Base-by-base conservation (phyloP, 2,888 invertebrate species). In the Drosophila cognata region DNA sequence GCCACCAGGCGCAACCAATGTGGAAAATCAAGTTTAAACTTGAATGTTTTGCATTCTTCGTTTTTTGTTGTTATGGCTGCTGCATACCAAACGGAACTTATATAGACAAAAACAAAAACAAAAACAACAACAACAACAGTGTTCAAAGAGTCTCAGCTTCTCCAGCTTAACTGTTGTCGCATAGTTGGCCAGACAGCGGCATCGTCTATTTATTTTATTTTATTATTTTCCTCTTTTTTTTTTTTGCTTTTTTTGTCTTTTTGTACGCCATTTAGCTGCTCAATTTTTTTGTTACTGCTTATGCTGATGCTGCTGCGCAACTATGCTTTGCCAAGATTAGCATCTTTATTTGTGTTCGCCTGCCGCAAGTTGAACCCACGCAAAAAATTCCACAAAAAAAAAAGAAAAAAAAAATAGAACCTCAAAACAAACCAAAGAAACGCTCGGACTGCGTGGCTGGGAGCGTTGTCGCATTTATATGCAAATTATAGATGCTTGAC, bases 271-370 rank as follows among this genome's bases (percentile, higher is more conserved):
- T 82, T 82, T 86, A 84, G 82, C 79, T 76, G 81, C 76, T 82
- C 72, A 71, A 80, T 76, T 75, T 72, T 46, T 55, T 59, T 69
- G 56, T 50, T 56, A 41, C 58, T 74, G 67, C 57, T 77, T 46
- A 46, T 71, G 68, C 43, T 74, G 73, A 46, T 46, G 46, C 46
- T 73, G 71, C 56, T 77, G 84, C 84, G 62, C 60, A 69, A 68
- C 71, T 81, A 75, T 60, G 87, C 82, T 87, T 73, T 85, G 73
- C 71, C 73, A 74, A 88, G 87, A 88, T 88, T 88, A 88, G 87
- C 87, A 88, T 88, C 87, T 88, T 88, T 88, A 88, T 88, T 88
- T 88, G 87, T 88, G 84, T 88, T 89, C 10, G 87, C 77, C 83
- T 85, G 87, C 89, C 89, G 64, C 87, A 88, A 83, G 65, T 76